phyloP scores from a whole-genome alignment of 2,113 vertebrate genomes.

The Geothlypis trichas region DNA sequence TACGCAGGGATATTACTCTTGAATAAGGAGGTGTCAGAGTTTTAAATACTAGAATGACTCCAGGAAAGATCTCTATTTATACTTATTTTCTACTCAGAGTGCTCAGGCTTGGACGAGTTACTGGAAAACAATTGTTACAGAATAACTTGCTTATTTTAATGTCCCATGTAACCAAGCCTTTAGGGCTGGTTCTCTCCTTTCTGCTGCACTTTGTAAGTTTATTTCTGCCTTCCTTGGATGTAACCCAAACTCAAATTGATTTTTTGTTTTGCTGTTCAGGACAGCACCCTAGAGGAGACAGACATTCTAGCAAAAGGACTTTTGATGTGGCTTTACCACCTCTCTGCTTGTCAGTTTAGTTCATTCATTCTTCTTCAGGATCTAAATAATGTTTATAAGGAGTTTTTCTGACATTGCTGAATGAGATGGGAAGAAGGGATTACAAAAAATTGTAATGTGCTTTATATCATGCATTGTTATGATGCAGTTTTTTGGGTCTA shows the following conservation, averaged over 20 bases:
- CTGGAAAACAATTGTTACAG: background rate
- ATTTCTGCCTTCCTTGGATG: background rate
- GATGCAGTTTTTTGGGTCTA: background rate
- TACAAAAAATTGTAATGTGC: background rate
- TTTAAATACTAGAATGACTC: background rate
- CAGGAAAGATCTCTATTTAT: background rate
- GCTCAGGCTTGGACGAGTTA: background rate
- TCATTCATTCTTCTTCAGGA: background rate
- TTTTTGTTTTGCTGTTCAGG: background rate
- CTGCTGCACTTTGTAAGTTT: background rate
- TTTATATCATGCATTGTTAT: background rate
- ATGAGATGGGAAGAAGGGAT: background rate
- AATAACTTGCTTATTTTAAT: background rate
- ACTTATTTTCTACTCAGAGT: background rate
- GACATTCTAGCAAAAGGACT: background rate
- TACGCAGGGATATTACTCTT: background rate
- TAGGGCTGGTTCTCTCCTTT: background rate
- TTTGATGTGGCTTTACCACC: background rate
- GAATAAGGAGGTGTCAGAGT: constrained; percentile 30
- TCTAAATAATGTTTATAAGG: background rate
- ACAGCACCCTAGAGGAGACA: background rate
- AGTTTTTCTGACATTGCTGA: background rate
- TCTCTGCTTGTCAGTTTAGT: background rate
- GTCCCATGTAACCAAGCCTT: background rate
- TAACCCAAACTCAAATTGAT: background rate